Conservation (phyloP, 2,113 vertebrate species). For the Perca flavescens region DNA sequence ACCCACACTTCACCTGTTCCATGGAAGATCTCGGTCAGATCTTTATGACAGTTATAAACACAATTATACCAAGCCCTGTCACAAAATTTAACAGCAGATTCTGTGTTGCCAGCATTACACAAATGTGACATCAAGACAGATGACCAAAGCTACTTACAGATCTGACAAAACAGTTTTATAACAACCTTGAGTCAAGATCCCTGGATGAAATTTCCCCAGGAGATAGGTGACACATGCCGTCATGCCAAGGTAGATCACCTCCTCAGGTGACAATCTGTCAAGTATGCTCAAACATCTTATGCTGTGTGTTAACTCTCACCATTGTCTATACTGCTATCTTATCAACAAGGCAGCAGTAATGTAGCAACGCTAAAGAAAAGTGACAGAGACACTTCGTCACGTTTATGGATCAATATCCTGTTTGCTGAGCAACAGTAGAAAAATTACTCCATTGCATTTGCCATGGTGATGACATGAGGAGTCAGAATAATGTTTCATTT, state of each 20-base stretch:
- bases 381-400: neutral
- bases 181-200: conserved; percentile 25
- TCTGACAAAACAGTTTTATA: conserved; percentile 18
- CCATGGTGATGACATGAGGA: neutral
- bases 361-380: neutral
- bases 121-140: neutral
- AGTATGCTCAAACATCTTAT: conserved; percentile 2
- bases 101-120: neutral
- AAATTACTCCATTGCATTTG: neutral
- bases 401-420: conserved; percentile 25
- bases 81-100: conserved; percentile 14
- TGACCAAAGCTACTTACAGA: neutral
- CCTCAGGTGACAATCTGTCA: conserved; percentile 29
- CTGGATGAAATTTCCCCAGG: conserved; percentile 27
- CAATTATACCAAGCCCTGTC: conserved; percentile 2
- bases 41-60: conserved; percentile 53
- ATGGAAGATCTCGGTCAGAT: neutral
- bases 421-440: neutral
- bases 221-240: conserved; percentile 18
- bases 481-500: conserved; percentile 27
- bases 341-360: conserved; percentile 14
- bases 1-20: conserved; percentile 27
- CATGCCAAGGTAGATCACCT: conserved; percentile 26
- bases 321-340: conserved; percentile 9
- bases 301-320: conserved; percentile 29